Base-by-base conservation (phyloP, 2,113 vertebrate species). In the Leucosticte australis region DNA sequence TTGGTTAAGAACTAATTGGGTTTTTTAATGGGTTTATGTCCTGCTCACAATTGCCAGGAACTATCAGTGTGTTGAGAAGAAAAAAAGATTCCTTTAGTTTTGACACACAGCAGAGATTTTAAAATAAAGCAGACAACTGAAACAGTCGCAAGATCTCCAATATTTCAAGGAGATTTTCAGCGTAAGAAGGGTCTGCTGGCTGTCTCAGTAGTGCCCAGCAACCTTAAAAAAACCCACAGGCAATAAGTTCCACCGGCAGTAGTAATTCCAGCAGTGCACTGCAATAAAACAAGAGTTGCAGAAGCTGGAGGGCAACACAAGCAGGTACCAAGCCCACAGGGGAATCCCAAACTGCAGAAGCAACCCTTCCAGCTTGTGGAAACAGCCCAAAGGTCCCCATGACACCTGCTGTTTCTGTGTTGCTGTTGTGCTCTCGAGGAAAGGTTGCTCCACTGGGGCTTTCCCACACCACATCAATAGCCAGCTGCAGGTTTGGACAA, bases 141-240 rank as follows among this genome's bases (percentile, higher is more conserved):
- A 94, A 46, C 30, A 50, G 55, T 56, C 20, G 6, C 14, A 50
- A 39, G 69, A 56, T 22, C 30, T 91, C 71, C 68, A 55, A 37
- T 74, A 64, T 77, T 75, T 94, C 87, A 95, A 94, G 75, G 79
- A 91, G 46, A 79, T 78, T 94, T 95, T 94, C 80, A 88, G 57
- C 67, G 56, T 53, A 81, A 93, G 85, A 75, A 94, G 56, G 62
- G 52, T 47, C 67, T 63, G 77, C 84, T 16, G 13, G 79, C 76
- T 96, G 67, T 59, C 70, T 69, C 26, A 6, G 90, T 60, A 90
- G 92, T 33, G 30, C 42, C 56, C 46, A 95, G 82, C 74, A 97
- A 91, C 77, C 77, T 78, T 42, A 65, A 93, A 87, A 85, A 90
- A 71, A 5, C 0, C 10, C 30, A 65, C 11, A 22, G 12, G 70